Base-by-base conservation (phyloP, 1,140 invertebrate species). In the Polypedilum vanderplanki region DNA sequence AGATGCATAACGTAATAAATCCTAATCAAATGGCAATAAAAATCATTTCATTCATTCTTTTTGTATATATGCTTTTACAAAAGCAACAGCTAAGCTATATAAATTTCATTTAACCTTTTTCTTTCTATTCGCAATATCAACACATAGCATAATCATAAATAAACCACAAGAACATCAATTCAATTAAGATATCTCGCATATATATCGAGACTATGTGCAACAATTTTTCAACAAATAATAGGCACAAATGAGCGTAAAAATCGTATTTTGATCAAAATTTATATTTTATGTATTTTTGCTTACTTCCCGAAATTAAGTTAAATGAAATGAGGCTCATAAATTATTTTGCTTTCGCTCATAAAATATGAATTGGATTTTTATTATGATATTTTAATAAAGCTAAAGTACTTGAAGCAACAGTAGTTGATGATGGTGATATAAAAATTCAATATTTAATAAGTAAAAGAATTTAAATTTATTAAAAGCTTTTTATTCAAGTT, bases 81-180 rank as follows among this genome's bases (percentile, higher is more conserved):
- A 57, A 57, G n/a, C 46, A 15, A 57, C 12, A 57, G 46, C 12
- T 1, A 57, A 57, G 12, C 46, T 33, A 33, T 22, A 20, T 70
- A 20, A 67, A 20, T 70, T 70, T 20, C 17, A 18, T 22, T 70
- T 70, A 70, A 70, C 18, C 20, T 70, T 18, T 9, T 5, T 33
- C 5, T 57, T 57, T 57, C 40, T 46, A 46, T 57, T 12, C n/a
- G 46, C 46, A n/a, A 57, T 57, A 57, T 57, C 46, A 33, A 33
- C 24, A 33, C 24, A 33, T 33, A 33, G 24, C 24, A 33, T 33
- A 33, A 33, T 1, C 15, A 12, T 57, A 57, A n/a, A 15, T 57
- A 18, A 70, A 22, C 65, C 65, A 70, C 65, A 70, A 70, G 65
- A 18, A 70, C 17, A 20, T 70, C 65, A 70, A 57, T 70, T 70